phyloP scores from a whole-genome alignment of 2,888 invertebrate genomes.

The Microctonus hyperodae region DNA sequence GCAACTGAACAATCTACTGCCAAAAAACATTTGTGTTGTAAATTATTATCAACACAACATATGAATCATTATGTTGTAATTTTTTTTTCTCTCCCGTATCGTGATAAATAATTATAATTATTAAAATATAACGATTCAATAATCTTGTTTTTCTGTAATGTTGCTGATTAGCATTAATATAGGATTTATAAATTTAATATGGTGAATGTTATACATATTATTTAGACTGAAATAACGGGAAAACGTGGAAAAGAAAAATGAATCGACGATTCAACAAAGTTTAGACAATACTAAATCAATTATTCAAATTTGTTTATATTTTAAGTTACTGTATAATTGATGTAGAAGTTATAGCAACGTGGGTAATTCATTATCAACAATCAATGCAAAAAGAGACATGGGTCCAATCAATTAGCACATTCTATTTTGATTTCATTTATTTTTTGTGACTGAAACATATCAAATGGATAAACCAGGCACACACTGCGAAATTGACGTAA shows the following conservation, averaged over 20 bases:
- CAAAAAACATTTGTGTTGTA: slow-evolving; percentile 36
- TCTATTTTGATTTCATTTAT: slow-evolving; percentile 10
- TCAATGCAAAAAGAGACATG: slow-evolving; percentile 44
- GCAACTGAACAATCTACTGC: slow-evolving; percentile 37
- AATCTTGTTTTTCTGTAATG: slow-evolving; percentile 35
- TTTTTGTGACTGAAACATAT: slow-evolving; percentile 55
- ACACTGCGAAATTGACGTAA: slow-evolving; percentile 22
- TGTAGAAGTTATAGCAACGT: background rate
- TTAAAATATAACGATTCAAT: slow-evolving; percentile 20
- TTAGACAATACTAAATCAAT: slow-evolving; percentile 57
- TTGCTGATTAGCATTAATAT: slow-evolving; percentile 17
- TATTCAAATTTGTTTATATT: slow-evolving; percentile 36
- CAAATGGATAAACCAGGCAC: slow-evolving; percentile 40
- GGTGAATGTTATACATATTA: slow-evolving; percentile 35
- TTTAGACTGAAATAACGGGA: slow-evolving; percentile 54
- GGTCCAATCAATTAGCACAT: slow-evolving; percentile 49
- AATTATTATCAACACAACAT: slow-evolving; percentile 20
- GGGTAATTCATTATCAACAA: slow-evolving; percentile 35
- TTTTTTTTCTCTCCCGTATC: slow-evolving; percentile 8
- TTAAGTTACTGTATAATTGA: slow-evolving; percentile 8
- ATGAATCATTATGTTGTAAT: slow-evolving; percentile 9
- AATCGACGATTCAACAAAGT: slow-evolving; percentile 41
- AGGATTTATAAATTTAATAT: slow-evolving; percentile 27
- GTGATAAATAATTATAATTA: slow-evolving; percentile 10
- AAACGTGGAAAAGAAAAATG: slow-evolving; percentile 31